Evolutionary conservation across 2,888 invertebrate genomes (phyloP).

Genomic region (Lampropteryx suffumata): DNA sequence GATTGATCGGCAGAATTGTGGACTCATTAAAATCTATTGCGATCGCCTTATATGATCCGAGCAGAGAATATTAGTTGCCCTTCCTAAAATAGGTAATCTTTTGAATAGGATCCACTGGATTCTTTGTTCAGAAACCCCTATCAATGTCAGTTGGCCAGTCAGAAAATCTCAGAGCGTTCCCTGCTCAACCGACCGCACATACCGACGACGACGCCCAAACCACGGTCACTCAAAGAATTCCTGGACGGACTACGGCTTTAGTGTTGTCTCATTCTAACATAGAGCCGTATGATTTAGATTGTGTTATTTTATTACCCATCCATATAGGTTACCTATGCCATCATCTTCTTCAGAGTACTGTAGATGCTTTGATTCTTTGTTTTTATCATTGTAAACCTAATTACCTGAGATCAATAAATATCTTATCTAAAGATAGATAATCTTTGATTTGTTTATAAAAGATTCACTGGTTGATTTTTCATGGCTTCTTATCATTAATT

Average conservation of each 20-base stretch:
- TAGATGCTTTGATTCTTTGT: conserved; percentile 26
- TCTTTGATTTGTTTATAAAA: too few species aligned
- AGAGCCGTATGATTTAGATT: conserved; percentile 11
- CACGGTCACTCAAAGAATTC: conserved; percentile 65
- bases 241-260: conserved; percentile 41
- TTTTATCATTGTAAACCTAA: too few species aligned
- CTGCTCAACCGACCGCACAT: conserved; percentile 62
- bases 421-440: too few species aligned
- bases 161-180: conserved; percentile 60
- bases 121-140: conserved; percentile 39
- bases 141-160: conserved; percentile 65
- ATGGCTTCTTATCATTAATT: too few species aligned
- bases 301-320: neutral
- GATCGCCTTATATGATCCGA: neutral
- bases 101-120: conserved; percentile 2
- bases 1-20: neutral
- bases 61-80: neutral
- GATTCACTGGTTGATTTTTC: conserved; percentile 1
- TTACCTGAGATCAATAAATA: too few species aligned
- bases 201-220: conserved; percentile 54
- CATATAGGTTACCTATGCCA: neutral
- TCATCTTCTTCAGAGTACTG: neutral
- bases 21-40: neutral
- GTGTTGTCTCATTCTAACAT: conserved; percentile 50
- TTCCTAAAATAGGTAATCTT: neutral